Conservation (phyloP, 2,888 invertebrate species). For the Scaptomyza cyrtandrae region DNA sequence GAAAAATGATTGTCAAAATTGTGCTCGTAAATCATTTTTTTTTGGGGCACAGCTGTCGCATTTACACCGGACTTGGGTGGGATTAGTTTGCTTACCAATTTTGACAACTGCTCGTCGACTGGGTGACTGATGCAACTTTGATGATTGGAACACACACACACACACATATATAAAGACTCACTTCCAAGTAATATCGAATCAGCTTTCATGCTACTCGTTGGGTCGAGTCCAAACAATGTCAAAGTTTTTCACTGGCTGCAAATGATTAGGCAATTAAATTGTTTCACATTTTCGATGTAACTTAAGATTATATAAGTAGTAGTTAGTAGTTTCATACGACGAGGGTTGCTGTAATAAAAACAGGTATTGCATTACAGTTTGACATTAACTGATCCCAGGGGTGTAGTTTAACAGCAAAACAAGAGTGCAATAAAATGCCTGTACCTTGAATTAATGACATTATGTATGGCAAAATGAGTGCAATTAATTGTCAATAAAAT, state of each 20-base stretch:
- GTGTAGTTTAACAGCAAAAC: slow-evolving; percentile 14
- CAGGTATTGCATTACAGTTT: slow-evolving; percentile 7
- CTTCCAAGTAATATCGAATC: slow-evolving; percentile 13
- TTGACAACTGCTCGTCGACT: slow-evolving; percentile 55
- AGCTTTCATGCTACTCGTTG: not conserved
- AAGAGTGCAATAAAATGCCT: not conserved
- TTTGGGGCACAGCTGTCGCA: slow-evolving; percentile 45
- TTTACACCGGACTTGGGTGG: slow-evolving; percentile 8
- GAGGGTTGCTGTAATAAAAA: slow-evolving; percentile 9
- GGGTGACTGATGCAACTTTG: slow-evolving; percentile 60
- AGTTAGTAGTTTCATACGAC: not conserved
- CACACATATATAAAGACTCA: not conserved
- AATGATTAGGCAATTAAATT: slow-evolving; percentile 34
- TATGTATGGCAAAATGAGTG: slow-evolving; percentile 17
- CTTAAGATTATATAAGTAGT: slow-evolving; percentile 12
- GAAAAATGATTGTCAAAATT: slow-evolving; percentile 45
- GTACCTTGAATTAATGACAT: slow-evolving; percentile 29
- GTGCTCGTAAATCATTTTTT: slow-evolving; percentile 56
- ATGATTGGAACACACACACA: slow-evolving; percentile 27
- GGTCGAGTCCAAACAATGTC: slow-evolving; percentile 40
- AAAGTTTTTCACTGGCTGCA: slow-evolving; percentile 48
- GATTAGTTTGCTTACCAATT: slow-evolving; percentile 60
- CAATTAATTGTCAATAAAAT: slow-evolving; percentile 41
- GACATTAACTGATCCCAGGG: slow-evolving; percentile 28
- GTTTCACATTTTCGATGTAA: slow-evolving; percentile 23